These are phyloP conservation scores for Silurus asotus DNA, from an alignment of 2,113 vertebrate species.

Conservation along the genomic window DNA sequence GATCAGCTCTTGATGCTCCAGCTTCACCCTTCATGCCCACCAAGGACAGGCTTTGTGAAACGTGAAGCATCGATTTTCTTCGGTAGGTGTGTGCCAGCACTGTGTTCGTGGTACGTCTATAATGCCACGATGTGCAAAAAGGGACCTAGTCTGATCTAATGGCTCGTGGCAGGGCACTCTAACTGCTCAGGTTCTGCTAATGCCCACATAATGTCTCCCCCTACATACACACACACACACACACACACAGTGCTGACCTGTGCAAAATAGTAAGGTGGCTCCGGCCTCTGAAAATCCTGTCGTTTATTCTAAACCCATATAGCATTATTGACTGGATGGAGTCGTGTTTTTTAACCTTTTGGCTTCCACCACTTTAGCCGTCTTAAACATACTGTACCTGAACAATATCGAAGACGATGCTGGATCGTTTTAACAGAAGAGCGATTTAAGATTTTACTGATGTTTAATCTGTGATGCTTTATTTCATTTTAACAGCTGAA, in stretches of 20 bases:
- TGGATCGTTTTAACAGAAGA: constrained; percentile 47
- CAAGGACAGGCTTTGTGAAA: constrained; percentile 50
- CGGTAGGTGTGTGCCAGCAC: constrained; percentile 6
- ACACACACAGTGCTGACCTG: constrained; percentile 3
- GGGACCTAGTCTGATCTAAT: constrained; percentile 39
- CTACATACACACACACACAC: constrained; percentile 15
- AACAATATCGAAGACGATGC: constrained; percentile 52
- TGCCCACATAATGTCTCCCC: constrained; percentile 9
- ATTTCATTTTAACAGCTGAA: neutral
- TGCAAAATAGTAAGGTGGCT: neutral
- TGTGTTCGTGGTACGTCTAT: constrained; percentile 3
- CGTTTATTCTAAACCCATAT: constrained; percentile 51
- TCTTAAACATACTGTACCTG: constrained; percentile 45
- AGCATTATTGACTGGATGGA: constrained; percentile 56
- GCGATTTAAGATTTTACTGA: constrained; percentile 29
- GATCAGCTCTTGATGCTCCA: constrained; percentile 35
- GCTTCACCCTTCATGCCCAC: constrained; percentile 30
- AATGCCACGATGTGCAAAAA: constrained; percentile 20
- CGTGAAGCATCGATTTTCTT: constrained; percentile 36
- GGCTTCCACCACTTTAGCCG: constrained; percentile 51
- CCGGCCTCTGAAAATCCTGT: constrained; percentile 49
- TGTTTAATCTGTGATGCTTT: neutral
- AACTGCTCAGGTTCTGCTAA: constrained; percentile 28
- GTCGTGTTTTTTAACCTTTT: constrained; percentile 36
- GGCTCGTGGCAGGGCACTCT: constrained; percentile 7